Conservation (phyloP, 2,113 vertebrate species). For the Pipra filicauda region DNA sequence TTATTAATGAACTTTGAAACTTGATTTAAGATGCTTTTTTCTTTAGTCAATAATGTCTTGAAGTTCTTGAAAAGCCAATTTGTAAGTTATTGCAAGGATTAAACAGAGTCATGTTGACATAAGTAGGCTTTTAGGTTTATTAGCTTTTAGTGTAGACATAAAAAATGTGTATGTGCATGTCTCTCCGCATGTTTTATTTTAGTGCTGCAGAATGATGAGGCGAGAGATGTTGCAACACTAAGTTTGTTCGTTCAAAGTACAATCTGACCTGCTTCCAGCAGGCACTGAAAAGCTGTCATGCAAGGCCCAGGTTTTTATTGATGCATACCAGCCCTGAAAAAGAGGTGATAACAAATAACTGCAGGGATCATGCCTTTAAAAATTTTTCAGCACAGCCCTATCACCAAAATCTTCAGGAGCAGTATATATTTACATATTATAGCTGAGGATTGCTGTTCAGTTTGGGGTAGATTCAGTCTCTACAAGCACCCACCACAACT, state of each 20-base stretch:
- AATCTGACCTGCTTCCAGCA: background rate
- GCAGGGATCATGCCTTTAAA: background rate
- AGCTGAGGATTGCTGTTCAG: background rate
- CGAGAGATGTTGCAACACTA: background rate
- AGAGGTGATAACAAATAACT: background rate
- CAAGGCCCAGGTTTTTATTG: background rate
- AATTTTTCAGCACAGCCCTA: rapidly evolving
- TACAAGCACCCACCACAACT: background rate
- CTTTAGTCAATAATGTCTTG: background rate
- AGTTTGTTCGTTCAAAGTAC: background rate
- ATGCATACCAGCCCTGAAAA: background rate
- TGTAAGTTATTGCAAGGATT: background rate
- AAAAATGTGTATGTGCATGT: background rate
- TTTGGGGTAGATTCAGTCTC: background rate
- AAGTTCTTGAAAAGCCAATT: background rate
- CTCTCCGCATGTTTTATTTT: background rate
- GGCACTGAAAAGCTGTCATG: background rate
- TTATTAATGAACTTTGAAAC: background rate
- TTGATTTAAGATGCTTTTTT: background rate
- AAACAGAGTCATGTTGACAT: background rate
- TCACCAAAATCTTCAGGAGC: background rate
- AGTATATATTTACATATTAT: background rate
- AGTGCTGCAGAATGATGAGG: background rate
- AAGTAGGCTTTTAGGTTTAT: background rate
- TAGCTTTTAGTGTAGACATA: background rate